Conservation (phyloP, 2,113 vertebrate genomes). For the Urocitellus parryii region DNA sequence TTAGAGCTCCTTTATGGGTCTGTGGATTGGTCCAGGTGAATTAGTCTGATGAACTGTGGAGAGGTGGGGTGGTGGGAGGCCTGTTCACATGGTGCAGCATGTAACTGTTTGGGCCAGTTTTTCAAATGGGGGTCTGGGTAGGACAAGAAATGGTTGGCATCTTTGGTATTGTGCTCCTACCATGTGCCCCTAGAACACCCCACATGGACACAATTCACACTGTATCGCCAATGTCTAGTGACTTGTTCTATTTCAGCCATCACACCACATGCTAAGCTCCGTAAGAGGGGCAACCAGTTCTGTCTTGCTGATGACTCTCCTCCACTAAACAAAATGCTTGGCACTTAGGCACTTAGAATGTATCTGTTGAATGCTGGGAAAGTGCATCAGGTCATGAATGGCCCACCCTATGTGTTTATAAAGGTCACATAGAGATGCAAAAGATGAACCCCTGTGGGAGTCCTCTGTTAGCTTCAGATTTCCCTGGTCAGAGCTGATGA, state of each 20-base stretch:
- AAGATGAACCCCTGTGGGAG: neutral
- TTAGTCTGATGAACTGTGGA: too few relatives aligned
- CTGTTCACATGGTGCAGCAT: neutral
- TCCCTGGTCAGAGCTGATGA: conserved; percentile 1
- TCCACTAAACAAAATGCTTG: neutral
- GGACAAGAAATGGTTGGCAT: neutral
- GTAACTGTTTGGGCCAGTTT: neutral
- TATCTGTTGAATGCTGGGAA: neutral
- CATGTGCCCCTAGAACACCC: neutral
- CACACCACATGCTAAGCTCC: neutral
- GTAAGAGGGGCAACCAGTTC: neutral
- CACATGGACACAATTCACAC: neutral
- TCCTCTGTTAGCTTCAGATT: neutral
- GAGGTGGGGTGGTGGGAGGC: neutral
- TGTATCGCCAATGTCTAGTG: accelerated
- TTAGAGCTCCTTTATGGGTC: neutral
- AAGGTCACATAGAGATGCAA: neutral
- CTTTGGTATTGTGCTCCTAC: neutral
- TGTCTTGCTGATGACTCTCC: neutral
- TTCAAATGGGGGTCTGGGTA: neutral
- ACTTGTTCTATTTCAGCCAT: neutral
- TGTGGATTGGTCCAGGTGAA: neutral
- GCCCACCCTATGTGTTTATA: neutral
- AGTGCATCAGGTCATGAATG: neutral
- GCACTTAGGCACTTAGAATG: neutral